Base-by-base conservation (phyloP, 1,140 invertebrate genomes). In the Physella acuta region DNA sequence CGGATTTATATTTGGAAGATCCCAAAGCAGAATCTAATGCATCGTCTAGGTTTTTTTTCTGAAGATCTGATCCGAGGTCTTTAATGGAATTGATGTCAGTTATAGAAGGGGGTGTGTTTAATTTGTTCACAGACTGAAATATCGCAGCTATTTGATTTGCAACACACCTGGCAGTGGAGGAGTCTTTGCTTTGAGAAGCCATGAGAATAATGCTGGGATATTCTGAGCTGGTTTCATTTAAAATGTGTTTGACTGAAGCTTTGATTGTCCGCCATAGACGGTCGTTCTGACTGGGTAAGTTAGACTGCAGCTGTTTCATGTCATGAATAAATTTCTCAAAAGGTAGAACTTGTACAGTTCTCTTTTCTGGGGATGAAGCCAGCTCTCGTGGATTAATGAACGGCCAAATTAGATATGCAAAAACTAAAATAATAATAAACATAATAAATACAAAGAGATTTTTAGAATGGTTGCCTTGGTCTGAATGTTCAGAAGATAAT, bases 21-120 rank as follows among this genome's bases (percentile, higher is more conserved):
- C 59, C 44, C 58, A 77, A 73, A 60, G 71, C 68, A 8, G 44
- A 16, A 26, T 64, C 67, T 3, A 76, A 36, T 28, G 62, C 52
- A 17, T 77, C 34, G 58, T 78, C 76, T 14, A 81, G 52, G 5
- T 73, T 55, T 30, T 71, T 59, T 60, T 78, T 78, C 24, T 74
- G 71, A 39, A 20, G 5, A 14, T 30, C 56, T 31, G 33, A 16
- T 5, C 49, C 8, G 24, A 68, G 14, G 39, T 68, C 0, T 39
- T 60, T 36, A 3, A 55, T 20, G 8, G 24, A 2, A 20, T 5
- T 20, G 11, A 68, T 51, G 33, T 68, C 66, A 33, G 8, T 11
- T 3, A 34, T 28, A 1, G 30, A 34, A 5, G 34, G 31, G 36
- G 2, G 17, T 49, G 53, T 30, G 33, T 11, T 31, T 14, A 30